Base-by-base conservation (phyloP, 1,140 invertebrate genomes). In the Drosophila pruinosa region DNA sequence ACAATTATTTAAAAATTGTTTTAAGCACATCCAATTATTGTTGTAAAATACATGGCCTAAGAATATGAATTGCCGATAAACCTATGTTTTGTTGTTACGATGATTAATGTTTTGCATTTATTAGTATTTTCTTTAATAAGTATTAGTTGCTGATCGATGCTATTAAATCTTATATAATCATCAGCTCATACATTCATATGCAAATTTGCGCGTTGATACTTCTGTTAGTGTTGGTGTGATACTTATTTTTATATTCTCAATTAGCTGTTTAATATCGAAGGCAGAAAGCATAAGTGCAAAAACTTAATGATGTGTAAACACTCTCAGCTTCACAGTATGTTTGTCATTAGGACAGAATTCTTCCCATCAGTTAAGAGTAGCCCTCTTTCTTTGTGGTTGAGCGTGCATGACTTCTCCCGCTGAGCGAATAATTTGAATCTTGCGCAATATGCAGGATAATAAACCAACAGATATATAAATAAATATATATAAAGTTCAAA, bases 291-390 rank as follows among this genome's bases (percentile, higher is more conserved):
- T 19, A 72, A 75, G 58, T 75, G 75, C 56, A 59, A 61, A 59
- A 34, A 39, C 8, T 75, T 72, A 79, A 80, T 80, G 72, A 59
- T 31, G 56, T 62, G 64, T 64, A 28, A 58, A 64, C 28, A 50
- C 22, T 59, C 38, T 2, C 53, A 38, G 0, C 12, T 63, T 41
- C 26, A 41, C 21, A 14, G 57, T 53, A 67, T 79, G 78, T 72
- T 79, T 61, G 24, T 75, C 61, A 80, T 80, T 79, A 79, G 58
- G 47, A 19, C n/a, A 17, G 15, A 19, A 61, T 43, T 70, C 24
- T 38, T 36, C 22, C 34, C 26, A 57, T 61, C 45, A 52, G 21
- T 34, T 43, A 4, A 62, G 17, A 10, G 61, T 36, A 48, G 72
- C 14, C 1, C 2, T 43, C 28, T 54, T 22, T 62, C n/a, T 39